phyloP scores from a whole-genome alignment of 2,113 vertebrate species.

The Chaenocephalus aceratus region DNA sequence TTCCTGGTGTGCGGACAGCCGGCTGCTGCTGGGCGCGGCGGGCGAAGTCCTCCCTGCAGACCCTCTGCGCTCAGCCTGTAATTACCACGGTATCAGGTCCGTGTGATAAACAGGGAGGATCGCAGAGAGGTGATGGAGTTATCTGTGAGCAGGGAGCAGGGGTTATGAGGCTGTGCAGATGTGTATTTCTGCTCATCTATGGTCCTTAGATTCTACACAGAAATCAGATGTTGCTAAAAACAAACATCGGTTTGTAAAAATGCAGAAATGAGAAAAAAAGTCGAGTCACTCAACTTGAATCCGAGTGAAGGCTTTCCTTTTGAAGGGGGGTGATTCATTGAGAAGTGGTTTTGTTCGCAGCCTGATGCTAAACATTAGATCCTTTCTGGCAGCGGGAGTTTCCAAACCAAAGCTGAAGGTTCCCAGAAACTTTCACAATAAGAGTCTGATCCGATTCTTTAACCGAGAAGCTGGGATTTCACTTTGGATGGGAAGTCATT shows the following conservation, averaged over 20 bases:
- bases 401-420: not conserved
- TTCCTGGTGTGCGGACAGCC: not conserved
- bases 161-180: not conserved
- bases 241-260: not conserved
- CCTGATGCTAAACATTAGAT: too few relatives aligned
- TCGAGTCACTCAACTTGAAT: not conserved
- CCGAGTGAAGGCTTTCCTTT: conserved; percentile 15
- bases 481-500: not conserved
- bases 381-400: not conserved
- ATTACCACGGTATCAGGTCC: not conserved
- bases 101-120: not conserved
- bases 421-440: not conserved
- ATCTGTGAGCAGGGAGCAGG: not conserved
- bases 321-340: not conserved
- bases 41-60: conserved; percentile 5
- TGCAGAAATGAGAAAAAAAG: not conserved
- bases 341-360: not conserved
- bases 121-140: not conserved
- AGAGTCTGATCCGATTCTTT: not conserved
- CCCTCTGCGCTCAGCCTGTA: conserved; percentile 6
- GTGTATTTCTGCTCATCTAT: too few relatives aligned
- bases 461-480: not conserved
- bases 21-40: conserved; percentile 18
- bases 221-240: not conserved
- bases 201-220: not conserved